phyloP scores from a whole-genome alignment of 2,888 invertebrate species.

The Drosophila neonasuta region DNA sequence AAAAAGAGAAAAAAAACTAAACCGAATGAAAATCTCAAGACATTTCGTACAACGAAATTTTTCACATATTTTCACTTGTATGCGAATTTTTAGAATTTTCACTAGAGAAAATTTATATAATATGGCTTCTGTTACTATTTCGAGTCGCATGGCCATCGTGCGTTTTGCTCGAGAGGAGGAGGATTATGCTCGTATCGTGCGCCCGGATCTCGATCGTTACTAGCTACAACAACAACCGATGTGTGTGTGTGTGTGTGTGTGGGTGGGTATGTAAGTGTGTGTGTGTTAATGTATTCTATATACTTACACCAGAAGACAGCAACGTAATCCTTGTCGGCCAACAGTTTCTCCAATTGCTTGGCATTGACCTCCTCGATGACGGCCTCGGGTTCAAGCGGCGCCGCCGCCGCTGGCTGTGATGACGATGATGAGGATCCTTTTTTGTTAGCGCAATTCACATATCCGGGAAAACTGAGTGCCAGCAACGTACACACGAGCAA shows the following conservation, averaged over 20 bases:
- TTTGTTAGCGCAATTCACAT: slow-evolving; percentile 82
- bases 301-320: slow-evolving; percentile 98
- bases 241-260: slow-evolving; percentile 49
- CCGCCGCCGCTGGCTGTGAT: slow-evolving; percentile 75
- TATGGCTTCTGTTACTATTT: slow-evolving; percentile 78
- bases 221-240: slow-evolving; percentile 34
- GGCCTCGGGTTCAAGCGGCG: slow-evolving; percentile 84
- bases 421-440: slow-evolving; percentile 64
- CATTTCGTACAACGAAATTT: slow-evolving; percentile 78
- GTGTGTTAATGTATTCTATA: neutral
- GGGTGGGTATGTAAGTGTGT: slow-evolving; percentile 46
- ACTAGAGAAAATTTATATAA: slow-evolving; percentile 77
- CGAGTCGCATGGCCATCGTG: slow-evolving; percentile 63
- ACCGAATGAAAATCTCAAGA: slow-evolving; percentile 72
- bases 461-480: slow-evolving; percentile 82
- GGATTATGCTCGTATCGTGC: slow-evolving; percentile 27
- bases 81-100: slow-evolving; percentile 79
- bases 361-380: slow-evolving; percentile 96
- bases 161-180: slow-evolving; percentile 25
- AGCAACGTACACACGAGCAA: slow-evolving; percentile 81
- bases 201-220: slow-evolving; percentile 61
- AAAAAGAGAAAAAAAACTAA: slow-evolving; percentile 44
- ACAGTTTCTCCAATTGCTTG: slow-evolving; percentile 94
- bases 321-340: slow-evolving; percentile 95
- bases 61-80: slow-evolving; percentile 78